These are phyloP conservation scores for Mystacides longicornis DNA, from an alignment of 2,888 invertebrate genomes.

Conservation along the genomic window DNA sequence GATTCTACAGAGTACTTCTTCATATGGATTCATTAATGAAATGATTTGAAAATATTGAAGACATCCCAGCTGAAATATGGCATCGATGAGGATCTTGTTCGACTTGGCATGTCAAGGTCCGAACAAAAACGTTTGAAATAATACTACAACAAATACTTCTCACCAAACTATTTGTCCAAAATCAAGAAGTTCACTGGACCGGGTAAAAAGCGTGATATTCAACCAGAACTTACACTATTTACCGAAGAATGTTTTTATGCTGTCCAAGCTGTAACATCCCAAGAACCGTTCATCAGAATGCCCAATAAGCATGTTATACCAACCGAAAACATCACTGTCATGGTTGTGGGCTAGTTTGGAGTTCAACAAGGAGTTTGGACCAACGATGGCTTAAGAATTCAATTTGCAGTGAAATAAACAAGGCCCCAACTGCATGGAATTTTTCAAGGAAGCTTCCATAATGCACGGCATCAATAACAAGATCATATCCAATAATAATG, in stretches of 20 bases:
- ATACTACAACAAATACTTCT: slow-evolving; percentile 88
- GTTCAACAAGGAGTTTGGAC: slow-evolving; percentile 98
- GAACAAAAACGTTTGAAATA: slow-evolving; percentile 92
- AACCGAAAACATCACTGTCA: slow-evolving; percentile 84
- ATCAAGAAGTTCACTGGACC: slow-evolving; percentile 74
- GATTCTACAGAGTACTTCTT: no score
- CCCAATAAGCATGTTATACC: slow-evolving; percentile 86
- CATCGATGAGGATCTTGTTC: slow-evolving; percentile 81
- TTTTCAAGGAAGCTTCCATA: slow-evolving; percentile 95
- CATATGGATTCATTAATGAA: slow-evolving; percentile 52
- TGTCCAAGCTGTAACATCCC: slow-evolving; percentile 25
- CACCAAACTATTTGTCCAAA: slow-evolving; percentile 87
- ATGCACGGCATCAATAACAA: slow-evolving; percentile 98
- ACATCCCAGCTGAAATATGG: slow-evolving; percentile 90
- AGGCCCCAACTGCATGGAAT: slow-evolving; percentile 94
- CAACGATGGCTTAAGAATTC: slow-evolving; percentile 85
- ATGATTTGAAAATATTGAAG: slow-evolving; percentile 82
- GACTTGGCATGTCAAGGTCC: slow-evolving; percentile 91
- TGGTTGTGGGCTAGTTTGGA: slow-evolving; percentile 97
- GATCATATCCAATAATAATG: no score
- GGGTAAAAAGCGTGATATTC: no score
- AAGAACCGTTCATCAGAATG: slow-evolving; percentile 29
- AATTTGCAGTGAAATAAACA: slow-evolving; percentile 97
- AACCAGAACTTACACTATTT: slow-evolving; percentile 15
- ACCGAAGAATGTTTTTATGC: slow-evolving; percentile 31